Conservation (phyloP, 2,888 invertebrate species). For the Lasioglossum marginatum region DNA sequence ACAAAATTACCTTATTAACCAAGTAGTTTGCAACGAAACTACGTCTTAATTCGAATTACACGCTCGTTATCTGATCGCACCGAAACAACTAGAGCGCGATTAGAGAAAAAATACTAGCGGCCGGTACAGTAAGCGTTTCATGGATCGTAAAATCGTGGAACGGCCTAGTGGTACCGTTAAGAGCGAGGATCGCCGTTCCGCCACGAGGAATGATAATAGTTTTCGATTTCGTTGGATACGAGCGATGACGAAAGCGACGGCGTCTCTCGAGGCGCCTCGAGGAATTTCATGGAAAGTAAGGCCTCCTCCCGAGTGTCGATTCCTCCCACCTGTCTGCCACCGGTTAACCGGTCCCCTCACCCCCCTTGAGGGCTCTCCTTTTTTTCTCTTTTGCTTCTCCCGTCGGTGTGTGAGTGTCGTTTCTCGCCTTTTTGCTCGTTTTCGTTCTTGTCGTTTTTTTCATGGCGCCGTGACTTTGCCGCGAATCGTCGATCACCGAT, state of each 20-base stretch:
- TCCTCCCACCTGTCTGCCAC: constrained; percentile 38
- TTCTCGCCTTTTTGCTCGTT: neutral
- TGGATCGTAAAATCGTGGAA: constrained; percentile 14
- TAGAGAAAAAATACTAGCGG: neutral
- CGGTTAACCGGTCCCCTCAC: constrained; percentile 57
- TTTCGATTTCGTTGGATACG: constrained; percentile 64
- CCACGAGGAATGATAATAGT: constrained; percentile 45
- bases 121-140: neutral
- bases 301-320: constrained; percentile 51
- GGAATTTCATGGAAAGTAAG: constrained; percentile 71
- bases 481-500: neutral
- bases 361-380: constrained; percentile 39
- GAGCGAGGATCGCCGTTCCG: neutral
- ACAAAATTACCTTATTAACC: neutral
- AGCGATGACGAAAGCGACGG: constrained; percentile 69
- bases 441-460: neutral
- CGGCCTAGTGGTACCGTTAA: constrained; percentile 24
- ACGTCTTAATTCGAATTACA: neutral
- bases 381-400: constrained; percentile 21
- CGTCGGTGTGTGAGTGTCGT: neutral
- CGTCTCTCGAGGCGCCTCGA: constrained; percentile 55
- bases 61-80: neutral
- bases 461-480: neutral
- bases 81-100: neutral
- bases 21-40: neutral